Percentiles rank a stretch among this genome's conserved stretches.
Conservation (phyloP, 2,113 vertebrate genomes). For the Oreotragus oreotragus region DNA sequence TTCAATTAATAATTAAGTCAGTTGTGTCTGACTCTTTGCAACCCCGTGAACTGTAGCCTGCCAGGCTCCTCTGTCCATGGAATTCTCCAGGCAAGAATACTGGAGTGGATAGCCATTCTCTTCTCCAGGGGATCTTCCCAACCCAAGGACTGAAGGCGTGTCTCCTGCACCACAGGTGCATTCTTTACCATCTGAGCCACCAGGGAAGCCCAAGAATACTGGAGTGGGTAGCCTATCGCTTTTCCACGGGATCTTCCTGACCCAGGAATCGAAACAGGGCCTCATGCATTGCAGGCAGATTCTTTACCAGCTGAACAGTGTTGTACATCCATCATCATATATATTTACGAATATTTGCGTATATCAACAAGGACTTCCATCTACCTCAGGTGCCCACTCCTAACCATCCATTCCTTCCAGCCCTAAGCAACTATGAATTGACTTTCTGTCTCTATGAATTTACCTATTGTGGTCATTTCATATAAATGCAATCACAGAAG, state of each 20-base stretch:
- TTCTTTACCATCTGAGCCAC: neutral
- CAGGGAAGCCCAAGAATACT: neutral
- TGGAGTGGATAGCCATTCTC: neutral
- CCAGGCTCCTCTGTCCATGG: neutral
- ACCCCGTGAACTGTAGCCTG: neutral
- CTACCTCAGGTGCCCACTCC: neutral
- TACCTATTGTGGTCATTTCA: neutral
- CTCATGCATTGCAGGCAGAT: neutral
- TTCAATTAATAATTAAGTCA: neutral
- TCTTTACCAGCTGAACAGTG: neutral
- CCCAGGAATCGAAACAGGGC: neutral
- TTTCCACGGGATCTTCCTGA: neutral
- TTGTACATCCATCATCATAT: neutral
- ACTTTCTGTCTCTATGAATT: neutral
- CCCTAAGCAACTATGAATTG: neutral
- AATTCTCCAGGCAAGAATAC: neutral
- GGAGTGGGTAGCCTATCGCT: neutral
- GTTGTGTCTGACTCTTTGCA: neutral
- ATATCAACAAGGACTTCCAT: fast-evolving
- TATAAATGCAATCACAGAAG: neutral
- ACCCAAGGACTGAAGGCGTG: neutral
- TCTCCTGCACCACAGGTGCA: neutral
- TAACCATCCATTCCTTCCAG: neutral
- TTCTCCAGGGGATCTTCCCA: neutral
- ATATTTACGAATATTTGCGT: neutral